Evolutionary conservation across 2,113 vertebrate genomes (phyloP), one percentile per base, ranked within the genome.

Genomic region (Pelmatolapia mariae): DNA sequence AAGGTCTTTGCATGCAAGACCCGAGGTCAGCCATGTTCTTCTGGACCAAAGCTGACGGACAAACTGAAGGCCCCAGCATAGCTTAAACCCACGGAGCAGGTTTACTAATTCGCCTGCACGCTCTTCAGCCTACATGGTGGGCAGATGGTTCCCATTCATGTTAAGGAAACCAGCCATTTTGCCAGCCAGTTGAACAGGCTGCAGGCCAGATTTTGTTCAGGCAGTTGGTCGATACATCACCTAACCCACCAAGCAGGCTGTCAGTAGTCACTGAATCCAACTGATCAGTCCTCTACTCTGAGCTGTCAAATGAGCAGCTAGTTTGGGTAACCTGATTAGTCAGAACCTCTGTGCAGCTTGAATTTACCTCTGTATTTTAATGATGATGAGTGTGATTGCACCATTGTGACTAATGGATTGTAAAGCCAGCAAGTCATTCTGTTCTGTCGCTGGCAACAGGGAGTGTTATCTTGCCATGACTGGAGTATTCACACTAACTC

Each of bases 1-100:
- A 33, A 88, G 4, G 87, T 82, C 87, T 92, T 86, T 90, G 86
- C 87, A 88, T 83, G 91, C 86, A 24, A 89, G 54, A 80, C 61
- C 45, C 45, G 15, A 80, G 85, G 92, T 92, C 92, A 92, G 83
- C 71, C 33, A 15, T 31, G 82, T 81, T 90, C 76, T 66, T 54
- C 16, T 83, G 50, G 89, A 87, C 90, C 85, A 76, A 78, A 92
- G 85, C 82, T 84, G 89, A 88, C 68, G 38, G 82, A n/a, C 68
- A 31, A 43, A 89, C 81, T 10, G 45, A 86, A 78, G 56, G 61
- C 82, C 61, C 63, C 68, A 4, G 40, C 29, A 50, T 78, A 19
- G 57, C 73, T 88, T 80, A 88, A 91, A 82, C 81, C 33, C 53
- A 61, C 33, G 82, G 80, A 90, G 57, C 61, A 76, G 61, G 61